A percentile compares a stretch with the other conserved stretches of the same genome.
phyloP scores from a whole-genome alignment of 2,888 invertebrate species.

The Macaria notata region DNA sequence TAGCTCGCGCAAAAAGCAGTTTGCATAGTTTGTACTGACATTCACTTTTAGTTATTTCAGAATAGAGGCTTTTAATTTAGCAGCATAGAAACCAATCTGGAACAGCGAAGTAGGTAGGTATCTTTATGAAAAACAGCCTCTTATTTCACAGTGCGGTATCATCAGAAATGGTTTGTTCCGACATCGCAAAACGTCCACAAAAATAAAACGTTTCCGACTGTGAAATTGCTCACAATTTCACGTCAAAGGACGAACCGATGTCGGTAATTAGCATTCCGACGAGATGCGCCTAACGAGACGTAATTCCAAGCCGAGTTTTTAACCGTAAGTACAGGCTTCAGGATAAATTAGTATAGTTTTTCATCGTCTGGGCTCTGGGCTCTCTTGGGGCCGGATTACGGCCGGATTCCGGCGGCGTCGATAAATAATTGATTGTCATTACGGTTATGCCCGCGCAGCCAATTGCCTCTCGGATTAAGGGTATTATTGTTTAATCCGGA shows the following conservation, averaged over 20 bases:
- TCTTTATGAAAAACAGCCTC: too few species aligned
- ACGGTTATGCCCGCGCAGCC: slow-evolving; percentile 52
- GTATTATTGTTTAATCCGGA: slow-evolving; percentile 31
- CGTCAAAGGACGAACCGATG: slow-evolving; percentile 31
- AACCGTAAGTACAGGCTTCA: slow-evolving; percentile 51
- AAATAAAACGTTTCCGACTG: slow-evolving; percentile 2
- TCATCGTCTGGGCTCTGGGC: slow-evolving; percentile 48
- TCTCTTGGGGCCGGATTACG: slow-evolving; percentile 47
- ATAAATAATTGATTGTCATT: slow-evolving; percentile 63
- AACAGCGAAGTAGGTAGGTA: too few species aligned
- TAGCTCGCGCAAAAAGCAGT: too few species aligned
- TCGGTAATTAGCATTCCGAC: slow-evolving; percentile 37
- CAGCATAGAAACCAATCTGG: too few species aligned
- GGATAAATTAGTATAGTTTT: slow-evolving; percentile 64
- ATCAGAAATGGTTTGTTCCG: too few species aligned
- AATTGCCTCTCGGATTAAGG: slow-evolving; percentile 45
- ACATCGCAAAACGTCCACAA: too few species aligned
- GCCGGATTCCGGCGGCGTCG: slow-evolving; percentile 50
- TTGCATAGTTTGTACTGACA: too few species aligned
- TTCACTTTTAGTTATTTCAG: too few species aligned
- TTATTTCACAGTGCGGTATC: too few species aligned
- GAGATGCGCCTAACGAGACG: slow-evolving; percentile 39
- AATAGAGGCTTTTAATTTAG: too few species aligned
- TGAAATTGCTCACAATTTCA: slow-evolving; percentile 23
- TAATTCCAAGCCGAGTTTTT: slow-evolving; percentile 46